Evolutionary conservation across 2,797 vertebrate species (phyloP).

Genomic region (Tapirus indicus): DNA sequence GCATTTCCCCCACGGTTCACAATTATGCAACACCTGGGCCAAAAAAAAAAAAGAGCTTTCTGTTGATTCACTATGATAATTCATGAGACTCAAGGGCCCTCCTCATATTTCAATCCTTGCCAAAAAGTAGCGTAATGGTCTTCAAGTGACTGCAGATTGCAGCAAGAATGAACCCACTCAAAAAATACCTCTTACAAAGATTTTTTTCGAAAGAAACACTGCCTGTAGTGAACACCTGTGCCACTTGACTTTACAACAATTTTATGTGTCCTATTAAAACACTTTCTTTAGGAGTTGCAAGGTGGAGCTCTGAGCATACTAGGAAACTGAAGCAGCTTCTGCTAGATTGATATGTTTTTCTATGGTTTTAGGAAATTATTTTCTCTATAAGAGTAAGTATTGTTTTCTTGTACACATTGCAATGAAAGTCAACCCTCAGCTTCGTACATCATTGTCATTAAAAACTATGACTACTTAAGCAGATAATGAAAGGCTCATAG

Average conservation of each 20-base stretch:
- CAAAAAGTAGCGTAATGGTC: slow-evolving; percentile 74
- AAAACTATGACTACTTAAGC: not conserved
- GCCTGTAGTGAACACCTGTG: slow-evolving; percentile 79
- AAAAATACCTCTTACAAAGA: slow-evolving; percentile 64
- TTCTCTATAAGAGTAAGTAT: not conserved
- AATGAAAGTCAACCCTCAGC: not conserved
- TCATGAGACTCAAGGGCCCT: slow-evolving; percentile 83
- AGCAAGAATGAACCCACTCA: slow-evolving; percentile 73
- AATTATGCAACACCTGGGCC: slow-evolving; percentile 80
- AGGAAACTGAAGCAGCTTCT: not conserved
- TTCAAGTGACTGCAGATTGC: slow-evolving; percentile 75
- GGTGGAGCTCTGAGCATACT: not conserved
- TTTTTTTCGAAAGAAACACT: slow-evolving; percentile 76
- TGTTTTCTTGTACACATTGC: not conserved
- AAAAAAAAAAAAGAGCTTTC: slow-evolving; percentile 54
- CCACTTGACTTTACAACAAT: slow-evolving; percentile 65
- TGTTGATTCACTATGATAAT: slow-evolving; percentile 81
- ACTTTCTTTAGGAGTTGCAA: not conserved
- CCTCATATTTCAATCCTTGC: slow-evolving; percentile 71
- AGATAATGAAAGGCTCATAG: not conserved
- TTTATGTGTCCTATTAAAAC: not conserved
- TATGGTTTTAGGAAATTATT: not conserved
- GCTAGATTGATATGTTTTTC: not conserved
- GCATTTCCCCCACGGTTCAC: slow-evolving; percentile 37
- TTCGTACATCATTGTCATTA: not conserved